Base-by-base conservation (phyloP, 2,888 invertebrate genomes). In the Halictus ligatus region DNA sequence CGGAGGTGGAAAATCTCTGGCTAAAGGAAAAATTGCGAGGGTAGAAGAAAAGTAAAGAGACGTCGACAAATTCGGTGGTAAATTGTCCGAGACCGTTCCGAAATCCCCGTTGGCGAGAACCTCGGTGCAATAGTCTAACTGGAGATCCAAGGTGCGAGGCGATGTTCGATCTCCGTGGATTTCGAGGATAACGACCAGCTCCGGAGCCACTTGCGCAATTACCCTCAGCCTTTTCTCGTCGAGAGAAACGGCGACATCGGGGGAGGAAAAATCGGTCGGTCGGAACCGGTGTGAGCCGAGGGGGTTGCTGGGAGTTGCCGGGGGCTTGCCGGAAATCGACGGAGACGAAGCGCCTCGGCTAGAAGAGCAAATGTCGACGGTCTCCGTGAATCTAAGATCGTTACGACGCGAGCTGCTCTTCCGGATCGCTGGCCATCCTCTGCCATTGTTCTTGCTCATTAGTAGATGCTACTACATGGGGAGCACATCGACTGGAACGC, bases 341-440 rank as follows among this genome's bases (percentile, higher is more conserved):
- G 15, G 67, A 69, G 67, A 69, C 67, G 67, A 40, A 35, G 67
- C 35, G 12, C 25, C 64, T 13, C n/a, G 64, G 64, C 29, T 64
- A 64, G 21, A 69, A 69, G 35, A 69, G 67, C 67, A 21, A 69
- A 69, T 69, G 35, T 69, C 67, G 67, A 40, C 54, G 58, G 75
- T 60, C 58, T 40, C 35, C 40, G 18, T 21, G 43, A 75, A 85
- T 74, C 78, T 77, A 69, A 87, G 67, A 89, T 84, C 50, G 81
- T 82, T 83, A 50, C 43, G 7, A 15, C 64, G 64, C 58, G 77
- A 80, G 81, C 83, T 84, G 80, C 82, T 82, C 73, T 87, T 88
- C 84, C 81, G 77, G 54, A 54, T 84, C 81, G 82, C 35, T 80
- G 79, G 67, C 71, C 86, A 72, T 86, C 40, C 67, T 58, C 54